Evolutionary conservation across 2,113 vertebrate genomes (phyloP).

Genomic region (Actinemys pallida): DNA sequence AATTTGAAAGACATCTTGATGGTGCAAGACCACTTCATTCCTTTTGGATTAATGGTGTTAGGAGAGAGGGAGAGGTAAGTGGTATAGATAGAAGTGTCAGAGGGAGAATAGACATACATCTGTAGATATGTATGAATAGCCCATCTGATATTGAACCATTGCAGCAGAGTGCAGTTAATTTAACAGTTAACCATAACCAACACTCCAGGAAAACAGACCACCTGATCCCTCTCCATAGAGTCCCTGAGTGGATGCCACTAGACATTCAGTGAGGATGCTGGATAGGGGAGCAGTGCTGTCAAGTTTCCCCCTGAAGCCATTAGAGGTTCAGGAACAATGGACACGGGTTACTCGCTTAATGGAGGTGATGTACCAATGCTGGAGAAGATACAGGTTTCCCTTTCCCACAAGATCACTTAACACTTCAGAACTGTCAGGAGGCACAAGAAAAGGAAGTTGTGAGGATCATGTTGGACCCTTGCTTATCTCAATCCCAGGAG

Average conservation of each 20-base stretch:
- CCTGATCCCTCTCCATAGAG: fast-evolving
- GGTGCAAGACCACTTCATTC: not conserved
- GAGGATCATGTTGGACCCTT: not conserved
- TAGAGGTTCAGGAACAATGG: not conserved
- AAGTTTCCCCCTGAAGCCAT: not conserved
- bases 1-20: fast-evolving
- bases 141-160: not conserved
- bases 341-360: not conserved
- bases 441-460: not conserved
- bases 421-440: not conserved
- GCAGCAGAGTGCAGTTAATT: not conserved
- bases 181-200: not conserved
- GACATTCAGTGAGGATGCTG: not conserved
- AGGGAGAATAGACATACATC: not conserved
- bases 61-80: not conserved
- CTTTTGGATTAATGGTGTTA: not conserved
- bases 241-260: fast-evolving
- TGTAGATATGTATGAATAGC: fast-evolving
- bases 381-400: not conserved
- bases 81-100: not conserved
- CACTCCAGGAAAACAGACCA: not conserved
- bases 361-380: not conserved
- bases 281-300: not conserved
- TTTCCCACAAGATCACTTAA: not conserved
- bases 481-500: not conserved